Conservation (phyloP, 2,113 vertebrate genomes). For the Plestiodon gilberti region DNA sequence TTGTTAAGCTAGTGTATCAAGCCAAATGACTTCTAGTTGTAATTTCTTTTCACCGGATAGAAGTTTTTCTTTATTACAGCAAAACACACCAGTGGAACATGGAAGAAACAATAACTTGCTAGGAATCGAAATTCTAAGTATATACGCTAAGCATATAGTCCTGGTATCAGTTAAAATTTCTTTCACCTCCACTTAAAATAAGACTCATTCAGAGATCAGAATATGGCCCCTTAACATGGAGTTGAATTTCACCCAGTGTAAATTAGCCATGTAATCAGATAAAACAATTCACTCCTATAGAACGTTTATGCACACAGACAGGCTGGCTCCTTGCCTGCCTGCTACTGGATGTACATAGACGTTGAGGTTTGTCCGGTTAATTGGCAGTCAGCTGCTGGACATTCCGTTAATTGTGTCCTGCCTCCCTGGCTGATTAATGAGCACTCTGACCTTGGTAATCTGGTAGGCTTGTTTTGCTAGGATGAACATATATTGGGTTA, state of each 20-base stretch:
- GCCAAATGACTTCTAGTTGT: neutral
- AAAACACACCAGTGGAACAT: neutral
- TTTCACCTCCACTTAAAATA: neutral
- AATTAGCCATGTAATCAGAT: neutral
- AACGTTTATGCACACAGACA: neutral
- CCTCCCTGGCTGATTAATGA: neutral
- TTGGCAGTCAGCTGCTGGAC: neutral
- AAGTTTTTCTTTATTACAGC: neutral
- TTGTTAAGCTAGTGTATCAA: neutral
- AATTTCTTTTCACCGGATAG: neutral
- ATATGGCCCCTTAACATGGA: neutral
- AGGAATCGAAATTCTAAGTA: neutral
- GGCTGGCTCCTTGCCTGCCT: neutral
- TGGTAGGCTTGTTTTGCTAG: neutral
- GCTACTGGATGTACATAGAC: neutral
- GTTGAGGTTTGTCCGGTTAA: neutral
- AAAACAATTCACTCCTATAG: neutral
- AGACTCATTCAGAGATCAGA: neutral
- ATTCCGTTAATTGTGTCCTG: neutral
- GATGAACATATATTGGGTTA: neutral
- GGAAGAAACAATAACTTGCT: neutral
- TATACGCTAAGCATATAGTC: neutral
- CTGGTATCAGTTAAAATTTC: neutral
- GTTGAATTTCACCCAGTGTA: neutral
- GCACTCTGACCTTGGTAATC: neutral